These are phyloP conservation scores for Ophonus ardosiacus DNA, from an alignment of 2,888 invertebrate species.

Conservation along the genomic window DNA sequence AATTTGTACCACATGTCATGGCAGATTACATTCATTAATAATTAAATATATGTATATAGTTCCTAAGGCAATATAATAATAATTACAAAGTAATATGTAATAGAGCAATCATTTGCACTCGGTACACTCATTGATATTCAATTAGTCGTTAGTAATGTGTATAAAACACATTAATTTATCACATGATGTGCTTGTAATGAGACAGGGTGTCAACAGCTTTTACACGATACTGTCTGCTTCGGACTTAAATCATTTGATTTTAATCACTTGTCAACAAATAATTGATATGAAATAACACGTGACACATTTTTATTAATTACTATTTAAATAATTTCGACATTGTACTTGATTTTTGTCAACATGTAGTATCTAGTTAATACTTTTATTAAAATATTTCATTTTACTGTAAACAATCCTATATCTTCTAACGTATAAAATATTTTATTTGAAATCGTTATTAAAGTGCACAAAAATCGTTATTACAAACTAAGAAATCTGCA, in stretches of 20 bases:
- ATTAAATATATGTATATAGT: background rate
- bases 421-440: too few relatives aligned
- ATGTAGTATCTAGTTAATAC: too few relatives aligned
- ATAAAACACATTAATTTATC: conserved; percentile 26
- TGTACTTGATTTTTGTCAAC: background rate
- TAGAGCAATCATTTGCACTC: conserved; percentile 3
- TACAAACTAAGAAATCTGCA: too few relatives aligned
- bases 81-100: conserved; percentile 5
- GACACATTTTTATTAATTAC: background rate
- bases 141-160: conserved; percentile 15
- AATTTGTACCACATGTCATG: too few relatives aligned
- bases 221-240: background rate
- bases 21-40: too few relatives aligned
- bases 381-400: too few relatives aligned
- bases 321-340: background rate
- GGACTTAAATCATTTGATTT: background rate
- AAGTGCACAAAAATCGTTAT: too few relatives aligned
- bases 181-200: background rate
- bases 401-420: too few relatives aligned
- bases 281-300: background rate
- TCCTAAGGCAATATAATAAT: background rate
- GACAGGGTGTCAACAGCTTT: background rate
- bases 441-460: too few relatives aligned
- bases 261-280: background rate
- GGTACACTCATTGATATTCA: conserved; percentile 6